phyloP scores from a whole-genome alignment of 2,888 invertebrate genomes.

The Amblyjoppa proteus region DNA sequence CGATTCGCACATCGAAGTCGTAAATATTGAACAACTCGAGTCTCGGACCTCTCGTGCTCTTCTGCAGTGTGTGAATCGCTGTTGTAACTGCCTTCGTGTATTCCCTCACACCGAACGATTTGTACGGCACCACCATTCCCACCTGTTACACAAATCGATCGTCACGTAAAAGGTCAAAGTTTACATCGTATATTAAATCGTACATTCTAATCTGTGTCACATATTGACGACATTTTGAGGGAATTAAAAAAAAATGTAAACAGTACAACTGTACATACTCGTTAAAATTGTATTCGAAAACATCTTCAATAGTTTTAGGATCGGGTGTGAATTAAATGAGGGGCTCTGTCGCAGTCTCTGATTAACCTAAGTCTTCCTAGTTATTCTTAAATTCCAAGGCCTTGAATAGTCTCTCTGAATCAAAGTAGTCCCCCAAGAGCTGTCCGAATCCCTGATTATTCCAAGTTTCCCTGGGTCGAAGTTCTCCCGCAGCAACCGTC shows the following conservation, averaged over 20 bases:
- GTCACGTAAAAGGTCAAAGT: slow-evolving; percentile 2
- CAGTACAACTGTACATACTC: neutral
- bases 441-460: no score
- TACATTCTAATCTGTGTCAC: neutral
- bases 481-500: no score
- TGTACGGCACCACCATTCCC: slow-evolving; percentile 92
- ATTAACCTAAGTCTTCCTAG: no score
- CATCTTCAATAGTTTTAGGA: no score
- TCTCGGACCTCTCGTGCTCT: slow-evolving; percentile 85
- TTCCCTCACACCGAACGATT: slow-evolving; percentile 91
- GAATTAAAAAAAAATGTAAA: neutral
- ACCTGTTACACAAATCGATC: slow-evolving; percentile 84
- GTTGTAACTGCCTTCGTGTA: slow-evolving; percentile 90
- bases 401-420: no score
- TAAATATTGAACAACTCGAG: slow-evolving; percentile 90
- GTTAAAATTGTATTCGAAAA: no score
- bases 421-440: no score
- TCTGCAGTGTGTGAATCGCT: slow-evolving; percentile 89
- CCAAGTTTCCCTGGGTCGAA: no score
- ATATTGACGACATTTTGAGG: neutral
- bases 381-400: no score
- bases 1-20: slow-evolving; percentile 89
- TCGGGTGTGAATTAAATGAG: no score
- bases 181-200: neutral
- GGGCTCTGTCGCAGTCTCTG: no score